Base-by-base conservation (phyloP, 1,140 invertebrate species). In the Drosophila ficusphila region DNA sequence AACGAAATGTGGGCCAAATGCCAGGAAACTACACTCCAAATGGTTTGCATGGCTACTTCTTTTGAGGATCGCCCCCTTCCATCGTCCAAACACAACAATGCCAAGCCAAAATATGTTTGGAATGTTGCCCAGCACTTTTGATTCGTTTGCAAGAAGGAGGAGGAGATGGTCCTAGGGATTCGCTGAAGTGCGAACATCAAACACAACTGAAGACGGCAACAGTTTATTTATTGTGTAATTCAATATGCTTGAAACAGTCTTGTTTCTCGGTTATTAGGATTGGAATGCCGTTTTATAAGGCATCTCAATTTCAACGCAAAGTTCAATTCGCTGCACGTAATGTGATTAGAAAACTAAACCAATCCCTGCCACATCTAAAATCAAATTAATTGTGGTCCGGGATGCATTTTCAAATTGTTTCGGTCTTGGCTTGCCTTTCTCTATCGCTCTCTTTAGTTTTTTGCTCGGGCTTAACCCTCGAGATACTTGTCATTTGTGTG, bases 401-500 rank as follows among this genome's bases (percentile, higher is more conserved):
- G 21, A 65, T 67, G 62, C 62, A 67, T 36, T 67, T 67, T 19
- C 38, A 31, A 67, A 49, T 41, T 65, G 42, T 62, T 65, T 38
- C 21, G 23, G 29, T 41, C 48, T 33, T 57, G 23, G 16, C 16
- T 19, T 23, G 16, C 18, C 8, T 61, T 6, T 12, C 34, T 39
- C 23, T 36, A 2, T 3, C 5, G 33, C 16, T 39, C 36, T 51
- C 41, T 27, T 16, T 9, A 36, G 4, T 39, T 48, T 54, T 29
- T 23, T 11, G 8, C 8, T 23, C 4, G 1, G 27, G 29, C 60
- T 39, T 14, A 34, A 46, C 33, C 29, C 52, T 18, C 67, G 18
- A 48, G 76, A 68, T 60, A 78, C 79, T 82, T 82, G 68, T 82
- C 78, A 74, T 77, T 82, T 82, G 68, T 82, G 62, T 67, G 62